phyloP scores from a whole-genome alignment of 2,888 invertebrate species.

The Drosophila meridiana region DNA sequence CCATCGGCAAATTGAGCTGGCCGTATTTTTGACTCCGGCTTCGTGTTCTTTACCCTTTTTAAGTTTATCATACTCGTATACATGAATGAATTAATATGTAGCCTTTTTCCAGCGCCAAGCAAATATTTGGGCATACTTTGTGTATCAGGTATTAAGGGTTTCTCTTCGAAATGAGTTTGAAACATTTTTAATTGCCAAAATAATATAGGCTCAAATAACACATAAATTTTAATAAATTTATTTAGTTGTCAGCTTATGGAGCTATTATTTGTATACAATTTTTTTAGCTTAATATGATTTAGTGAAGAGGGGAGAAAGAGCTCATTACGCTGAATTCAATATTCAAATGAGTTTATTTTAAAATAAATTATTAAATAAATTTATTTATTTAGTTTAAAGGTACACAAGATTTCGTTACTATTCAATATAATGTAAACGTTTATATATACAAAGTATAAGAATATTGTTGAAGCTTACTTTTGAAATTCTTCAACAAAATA shows the following conservation, averaged over 20 bases:
- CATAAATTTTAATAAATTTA: background rate
- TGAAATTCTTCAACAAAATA: too few species aligned
- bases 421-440: too few species aligned
- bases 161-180: background rate
- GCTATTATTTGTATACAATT: background rate
- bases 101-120: background rate
- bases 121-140: background rate
- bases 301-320: background rate
- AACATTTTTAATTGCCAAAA: background rate
- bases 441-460: too few species aligned
- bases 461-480: too few species aligned
- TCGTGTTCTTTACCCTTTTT: constrained; percentile 12
- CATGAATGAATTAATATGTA: constrained; percentile 1
- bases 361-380: background rate
- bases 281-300: background rate
- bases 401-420: too few species aligned
- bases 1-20: constrained; percentile 19
- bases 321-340: background rate
- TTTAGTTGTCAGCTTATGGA: background rate
- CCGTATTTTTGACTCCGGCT: constrained; percentile 31
- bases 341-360: background rate
- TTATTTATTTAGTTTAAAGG: too few species aligned
- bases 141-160: background rate
- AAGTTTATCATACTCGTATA: background rate
- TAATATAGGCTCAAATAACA: background rate